phyloP scores from a whole-genome alignment of 1,140 invertebrate genomes.

The Anoplophora glabripennis region DNA sequence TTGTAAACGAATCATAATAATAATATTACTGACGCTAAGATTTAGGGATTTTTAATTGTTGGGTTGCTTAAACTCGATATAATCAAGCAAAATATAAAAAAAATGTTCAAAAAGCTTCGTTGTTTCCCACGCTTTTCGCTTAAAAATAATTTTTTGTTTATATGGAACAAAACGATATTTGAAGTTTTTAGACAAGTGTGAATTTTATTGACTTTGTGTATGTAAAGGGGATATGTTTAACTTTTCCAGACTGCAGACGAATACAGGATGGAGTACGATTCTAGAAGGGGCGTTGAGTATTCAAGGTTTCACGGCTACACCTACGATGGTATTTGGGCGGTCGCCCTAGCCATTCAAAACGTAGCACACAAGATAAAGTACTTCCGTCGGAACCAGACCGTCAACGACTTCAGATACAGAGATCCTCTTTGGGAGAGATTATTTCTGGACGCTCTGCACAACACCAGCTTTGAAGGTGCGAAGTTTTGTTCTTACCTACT shows the following conservation, averaged over 20 bases:
- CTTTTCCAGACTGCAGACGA: conserved; percentile 77
- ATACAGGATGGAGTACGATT: conserved; percentile 82
- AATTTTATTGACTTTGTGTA: too few species aligned
- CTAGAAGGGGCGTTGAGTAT: conserved; percentile 74
- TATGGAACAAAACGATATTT: too few species aligned
- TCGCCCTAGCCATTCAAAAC: conserved; percentile 86
- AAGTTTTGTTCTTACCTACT: not conserved
- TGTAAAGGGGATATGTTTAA: not conserved
- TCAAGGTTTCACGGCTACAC: conserved; percentile 96
- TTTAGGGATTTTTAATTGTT: too few species aligned
- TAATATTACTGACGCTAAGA: too few species aligned
- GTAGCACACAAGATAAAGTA: conserved; percentile 68
- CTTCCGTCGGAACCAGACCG: conserved; percentile 65
- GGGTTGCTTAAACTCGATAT: too few species aligned
- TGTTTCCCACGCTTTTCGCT: too few species aligned
- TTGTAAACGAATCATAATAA: too few species aligned
- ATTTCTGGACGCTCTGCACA: conserved; percentile 82
- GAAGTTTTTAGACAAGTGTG: too few species aligned
- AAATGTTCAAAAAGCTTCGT: too few species aligned
- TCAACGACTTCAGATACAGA: conserved; percentile 78
- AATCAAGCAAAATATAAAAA: too few species aligned
- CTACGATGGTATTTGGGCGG: conserved; percentile 94
- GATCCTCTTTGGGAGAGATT: conserved; percentile 84
- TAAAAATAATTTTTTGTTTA: too few species aligned
- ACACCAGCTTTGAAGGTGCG: conserved; percentile 89